These are phyloP conservation scores for Sesamia inferens DNA, from an alignment of 2,888 invertebrate species.

Conservation along the genomic window DNA sequence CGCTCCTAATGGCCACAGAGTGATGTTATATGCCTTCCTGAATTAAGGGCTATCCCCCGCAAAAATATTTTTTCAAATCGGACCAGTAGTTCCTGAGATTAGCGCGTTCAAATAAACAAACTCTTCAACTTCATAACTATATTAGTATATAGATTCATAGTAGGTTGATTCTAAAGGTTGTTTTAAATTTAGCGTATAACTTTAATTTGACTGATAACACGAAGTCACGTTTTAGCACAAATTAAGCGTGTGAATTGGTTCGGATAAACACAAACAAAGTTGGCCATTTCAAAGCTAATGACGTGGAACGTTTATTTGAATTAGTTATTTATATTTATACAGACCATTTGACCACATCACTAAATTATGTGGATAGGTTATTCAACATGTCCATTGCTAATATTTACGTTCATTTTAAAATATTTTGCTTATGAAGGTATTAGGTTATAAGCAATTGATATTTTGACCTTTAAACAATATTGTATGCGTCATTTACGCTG, in stretches of 20 bases:
- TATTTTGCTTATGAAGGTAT: background rate
- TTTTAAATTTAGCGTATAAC: slow-evolving; percentile 10
- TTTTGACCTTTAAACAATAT: no score
- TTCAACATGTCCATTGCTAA: slow-evolving; percentile 34
- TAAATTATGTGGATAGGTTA: slow-evolving; percentile 30
- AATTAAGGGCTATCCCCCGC: no score
- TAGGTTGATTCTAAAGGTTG: background rate
- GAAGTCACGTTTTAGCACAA: slow-evolving; percentile 37
- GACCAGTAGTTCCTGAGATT: no score
- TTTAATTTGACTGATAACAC: slow-evolving; percentile 21
- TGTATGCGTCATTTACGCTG: no score
- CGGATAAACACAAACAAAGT: slow-evolving; percentile 53
- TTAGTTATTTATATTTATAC: slow-evolving; percentile 52
- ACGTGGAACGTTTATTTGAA: slow-evolving; percentile 40
- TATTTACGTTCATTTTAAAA: background rate
- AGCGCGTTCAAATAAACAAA: no score
- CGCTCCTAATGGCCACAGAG: no score
- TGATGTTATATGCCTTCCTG: no score
- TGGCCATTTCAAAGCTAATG: slow-evolving; percentile 45
- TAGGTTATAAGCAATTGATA: no score
- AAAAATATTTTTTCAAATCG: no score
- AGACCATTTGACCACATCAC: slow-evolving; percentile 25
- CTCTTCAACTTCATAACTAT: no score
- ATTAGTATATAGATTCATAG: no score
- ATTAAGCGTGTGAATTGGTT: slow-evolving; percentile 41